Evolutionary conservation across 2,888 invertebrate genomes (phyloP).

Genomic region (Myopa tessellatipennis): DNA sequence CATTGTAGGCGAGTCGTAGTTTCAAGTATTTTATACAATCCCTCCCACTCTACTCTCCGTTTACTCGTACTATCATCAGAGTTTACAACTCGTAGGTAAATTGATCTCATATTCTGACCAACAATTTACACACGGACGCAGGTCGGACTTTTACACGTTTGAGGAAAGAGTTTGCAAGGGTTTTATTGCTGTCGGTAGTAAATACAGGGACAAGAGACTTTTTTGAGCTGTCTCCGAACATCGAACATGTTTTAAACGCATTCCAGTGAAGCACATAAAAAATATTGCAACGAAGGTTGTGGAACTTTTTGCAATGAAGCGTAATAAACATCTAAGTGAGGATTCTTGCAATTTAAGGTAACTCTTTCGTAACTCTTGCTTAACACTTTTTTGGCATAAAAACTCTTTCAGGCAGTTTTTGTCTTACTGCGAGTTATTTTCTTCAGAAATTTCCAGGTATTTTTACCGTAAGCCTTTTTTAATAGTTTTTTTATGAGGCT

Average conservation of each 20-base stretch:
- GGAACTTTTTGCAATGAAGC: not conserved
- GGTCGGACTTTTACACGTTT: not conserved
- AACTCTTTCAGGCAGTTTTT: not conserved
- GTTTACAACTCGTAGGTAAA: constrained; percentile 8
- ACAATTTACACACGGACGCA: too few relatives aligned
- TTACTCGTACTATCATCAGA: not conserved
- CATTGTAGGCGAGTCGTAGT: constrained; percentile 40
- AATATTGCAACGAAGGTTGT: not conserved
- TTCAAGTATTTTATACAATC: constrained; percentile 16
- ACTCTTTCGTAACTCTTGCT: constrained; percentile 62
- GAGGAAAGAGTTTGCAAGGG: not conserved
- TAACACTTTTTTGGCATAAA: constrained; percentile 46
- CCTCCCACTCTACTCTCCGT: not conserved
- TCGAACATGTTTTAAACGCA: not conserved
- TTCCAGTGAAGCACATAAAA: not conserved
- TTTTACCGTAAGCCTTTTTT: constrained; percentile 40
- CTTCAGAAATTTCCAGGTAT: not conserved
- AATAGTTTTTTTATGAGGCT: not conserved
- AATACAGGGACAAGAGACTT: not conserved
- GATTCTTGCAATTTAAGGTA: constrained; percentile 53
- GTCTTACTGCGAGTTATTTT: not conserved
- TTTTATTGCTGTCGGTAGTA: not conserved
- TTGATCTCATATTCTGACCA: too few relatives aligned
- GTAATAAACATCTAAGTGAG: not conserved
- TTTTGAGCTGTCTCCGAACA: not conserved